These are phyloP conservation scores for Notarius quadriscutis DNA, from an alignment of 2,113 vertebrate genomes.

Conservation along the genomic window DNA sequence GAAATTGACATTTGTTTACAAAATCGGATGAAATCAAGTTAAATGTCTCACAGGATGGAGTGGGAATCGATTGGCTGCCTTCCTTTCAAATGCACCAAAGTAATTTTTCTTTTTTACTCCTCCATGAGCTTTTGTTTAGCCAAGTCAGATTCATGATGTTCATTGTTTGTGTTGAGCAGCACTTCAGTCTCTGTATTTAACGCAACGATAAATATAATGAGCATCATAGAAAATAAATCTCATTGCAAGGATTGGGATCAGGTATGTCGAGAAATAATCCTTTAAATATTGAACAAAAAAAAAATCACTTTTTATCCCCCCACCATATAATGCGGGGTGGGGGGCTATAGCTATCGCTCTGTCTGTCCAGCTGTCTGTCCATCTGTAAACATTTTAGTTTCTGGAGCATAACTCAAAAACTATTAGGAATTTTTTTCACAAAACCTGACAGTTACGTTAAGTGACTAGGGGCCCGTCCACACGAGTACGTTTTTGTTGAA, in stretches of 20 bases:
- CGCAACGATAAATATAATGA: background rate
- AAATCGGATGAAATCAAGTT: slow-evolving; percentile 9
- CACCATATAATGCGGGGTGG: no score
- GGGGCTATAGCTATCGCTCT: no score
- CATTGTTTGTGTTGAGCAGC: slow-evolving; percentile 1
- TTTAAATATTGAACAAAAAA: background rate
- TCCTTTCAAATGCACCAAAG: slow-evolving; percentile 6
- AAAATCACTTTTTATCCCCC: background rate
- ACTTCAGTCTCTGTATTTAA: background rate
- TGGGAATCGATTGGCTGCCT: slow-evolving; percentile 1
- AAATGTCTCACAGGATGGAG: slow-evolving; percentile 29
- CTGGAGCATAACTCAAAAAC: no score
- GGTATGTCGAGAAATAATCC: background rate
- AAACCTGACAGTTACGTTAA: no score
- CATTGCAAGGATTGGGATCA: background rate
- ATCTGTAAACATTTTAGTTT: no score
- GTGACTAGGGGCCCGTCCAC: no score
- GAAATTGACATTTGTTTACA: background rate
- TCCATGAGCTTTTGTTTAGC: background rate
- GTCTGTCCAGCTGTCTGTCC: no score
- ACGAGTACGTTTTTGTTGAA: no score
- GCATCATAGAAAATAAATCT: background rate
- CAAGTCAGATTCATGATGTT: background rate
- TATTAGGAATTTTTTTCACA: no score
- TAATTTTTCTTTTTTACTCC: background rate